Evolutionary conservation across 2,113 vertebrate species (phyloP).

Genomic region (Alethe castanea): DNA sequence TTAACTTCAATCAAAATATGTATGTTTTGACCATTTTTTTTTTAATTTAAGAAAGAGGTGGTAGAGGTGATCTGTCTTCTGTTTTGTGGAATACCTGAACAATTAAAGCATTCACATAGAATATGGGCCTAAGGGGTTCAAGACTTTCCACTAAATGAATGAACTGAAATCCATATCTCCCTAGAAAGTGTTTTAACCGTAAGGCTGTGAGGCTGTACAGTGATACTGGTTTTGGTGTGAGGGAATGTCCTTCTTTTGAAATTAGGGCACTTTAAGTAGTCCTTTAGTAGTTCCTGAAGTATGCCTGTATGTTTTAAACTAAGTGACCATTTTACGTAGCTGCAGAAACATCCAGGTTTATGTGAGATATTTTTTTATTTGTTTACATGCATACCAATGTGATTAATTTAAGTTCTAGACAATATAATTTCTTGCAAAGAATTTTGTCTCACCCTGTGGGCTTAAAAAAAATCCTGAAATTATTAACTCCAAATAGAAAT

Average conservation of each 20-base stretch:
- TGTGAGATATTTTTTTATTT: not conserved
- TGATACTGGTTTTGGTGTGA: not conserved
- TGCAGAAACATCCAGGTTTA: not conserved
- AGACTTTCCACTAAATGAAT: not conserved
- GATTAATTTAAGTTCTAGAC: not conserved
- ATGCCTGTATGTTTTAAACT: not conserved
- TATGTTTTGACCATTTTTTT: not conserved
- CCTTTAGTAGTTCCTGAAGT: not conserved
- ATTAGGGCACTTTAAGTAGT: not conserved
- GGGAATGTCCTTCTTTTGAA: not conserved
- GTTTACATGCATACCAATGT: not conserved
- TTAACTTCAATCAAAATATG: not conserved
- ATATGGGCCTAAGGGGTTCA: not conserved
- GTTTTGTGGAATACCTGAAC: not conserved
- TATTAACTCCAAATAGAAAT: not conserved
- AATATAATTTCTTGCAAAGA: not conserved
- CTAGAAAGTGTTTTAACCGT: not conserved
- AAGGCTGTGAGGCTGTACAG: accelerated
- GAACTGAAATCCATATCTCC: not conserved
- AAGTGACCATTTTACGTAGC: not conserved
- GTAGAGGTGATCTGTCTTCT: not conserved
- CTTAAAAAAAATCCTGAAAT: not conserved
- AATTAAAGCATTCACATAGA: not conserved
- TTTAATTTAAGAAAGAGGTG: not conserved
- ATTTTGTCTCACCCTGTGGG: not conserved